Percentiles rank a stretch among this genome's conserved stretches.
Conservation (phyloP, 2,888 invertebrate genomes). For the Protophormia terraenovae region DNA sequence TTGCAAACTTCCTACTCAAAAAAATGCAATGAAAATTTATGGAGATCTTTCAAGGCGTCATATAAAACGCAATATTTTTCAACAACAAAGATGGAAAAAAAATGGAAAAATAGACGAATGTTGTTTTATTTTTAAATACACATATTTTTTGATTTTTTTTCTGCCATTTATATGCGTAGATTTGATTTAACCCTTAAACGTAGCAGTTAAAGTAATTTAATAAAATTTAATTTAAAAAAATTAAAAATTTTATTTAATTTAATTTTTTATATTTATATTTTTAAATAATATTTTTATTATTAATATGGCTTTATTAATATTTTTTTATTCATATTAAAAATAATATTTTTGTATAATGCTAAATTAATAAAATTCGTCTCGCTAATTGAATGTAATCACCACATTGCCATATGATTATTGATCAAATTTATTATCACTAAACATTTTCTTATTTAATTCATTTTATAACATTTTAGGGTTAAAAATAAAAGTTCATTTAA, state of each 20-base stretch:
- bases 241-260: too few relatives aligned
- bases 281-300: too few relatives aligned
- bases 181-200: conserved; percentile 33
- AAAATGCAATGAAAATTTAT: conserved; percentile 21
- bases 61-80: not conserved
- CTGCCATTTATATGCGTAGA: not conserved
- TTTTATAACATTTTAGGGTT: conserved; percentile 2
- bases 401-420: not conserved
- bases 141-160: not conserved
- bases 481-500: conserved; percentile 43
- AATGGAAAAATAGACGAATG: not conserved
- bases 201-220: not conserved
- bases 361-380: too few relatives aligned
- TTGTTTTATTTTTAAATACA: conserved; percentile 25
- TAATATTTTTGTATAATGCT: too few relatives aligned
- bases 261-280: too few relatives aligned
- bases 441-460: too few relatives aligned
- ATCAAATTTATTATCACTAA: not conserved
- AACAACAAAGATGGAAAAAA: not conserved
- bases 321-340: too few relatives aligned
- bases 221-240: too few relatives aligned
- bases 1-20: conserved; percentile 25
- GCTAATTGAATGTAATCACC: too few relatives aligned
- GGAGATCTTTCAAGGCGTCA: not conserved
- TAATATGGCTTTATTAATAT: too few relatives aligned